Conservation (phyloP, 2,888 invertebrate species). For the Brassicogethes aeneus region DNA sequence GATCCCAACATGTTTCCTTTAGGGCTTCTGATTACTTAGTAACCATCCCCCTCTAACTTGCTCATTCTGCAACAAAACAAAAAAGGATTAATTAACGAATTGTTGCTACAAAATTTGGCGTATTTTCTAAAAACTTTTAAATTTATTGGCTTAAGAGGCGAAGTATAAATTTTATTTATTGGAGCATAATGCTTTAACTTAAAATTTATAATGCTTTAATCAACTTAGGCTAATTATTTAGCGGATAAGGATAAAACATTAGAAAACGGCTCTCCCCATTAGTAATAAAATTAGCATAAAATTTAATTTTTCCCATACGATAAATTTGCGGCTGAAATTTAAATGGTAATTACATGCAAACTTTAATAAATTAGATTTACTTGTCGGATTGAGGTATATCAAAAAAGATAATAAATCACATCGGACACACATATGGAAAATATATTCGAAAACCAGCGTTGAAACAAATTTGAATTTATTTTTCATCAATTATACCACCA, state of each 20-base stretch:
- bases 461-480: neutral
- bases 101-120: too few species aligned
- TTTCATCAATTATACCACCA: conserved; percentile 1
- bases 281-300: neutral
- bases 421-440: too few species aligned
- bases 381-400: neutral
- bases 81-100: too few species aligned
- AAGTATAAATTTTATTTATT: too few species aligned
- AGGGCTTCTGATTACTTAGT: neutral
- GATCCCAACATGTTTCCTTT: neutral
- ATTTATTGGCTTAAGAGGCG: too few species aligned
- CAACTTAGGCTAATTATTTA: too few species aligned
- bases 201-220: too few species aligned
- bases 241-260: too few species aligned
- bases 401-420: neutral
- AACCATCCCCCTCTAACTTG: neutral
- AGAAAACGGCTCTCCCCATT: too few species aligned
- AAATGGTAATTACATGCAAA: neutral
- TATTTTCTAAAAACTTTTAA: too few species aligned
- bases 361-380: neutral
- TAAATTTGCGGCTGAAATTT: neutral
- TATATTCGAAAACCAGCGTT: neutral
- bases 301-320: neutral
- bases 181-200: too few species aligned
- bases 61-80: neutral